Conservation (phyloP, 1,140 invertebrate species). For the Heliconius hewitsoni region DNA sequence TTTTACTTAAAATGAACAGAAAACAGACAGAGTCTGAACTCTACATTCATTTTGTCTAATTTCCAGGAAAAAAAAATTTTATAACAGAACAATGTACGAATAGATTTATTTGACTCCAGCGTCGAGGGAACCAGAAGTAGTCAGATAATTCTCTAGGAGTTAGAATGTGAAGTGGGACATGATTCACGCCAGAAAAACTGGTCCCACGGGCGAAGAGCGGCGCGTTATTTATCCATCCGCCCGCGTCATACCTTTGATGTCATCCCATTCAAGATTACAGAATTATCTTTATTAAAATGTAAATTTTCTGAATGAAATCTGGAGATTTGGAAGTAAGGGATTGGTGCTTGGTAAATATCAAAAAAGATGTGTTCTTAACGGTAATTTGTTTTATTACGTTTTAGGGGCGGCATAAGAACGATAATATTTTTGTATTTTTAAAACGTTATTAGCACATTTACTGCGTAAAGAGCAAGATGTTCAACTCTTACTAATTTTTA, state of each 20-base stretch:
- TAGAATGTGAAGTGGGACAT: slow-evolving; percentile 27
- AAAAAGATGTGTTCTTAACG: background rate
- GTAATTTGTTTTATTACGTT: background rate
- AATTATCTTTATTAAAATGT: slow-evolving; percentile 13
- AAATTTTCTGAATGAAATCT: background rate
- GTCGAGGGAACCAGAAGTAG: slow-evolving; percentile 32
- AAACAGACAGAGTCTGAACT: too few relatives aligned
- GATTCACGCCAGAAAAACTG: slow-evolving; percentile 25
- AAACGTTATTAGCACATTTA: too few relatives aligned
- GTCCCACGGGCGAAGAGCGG: slow-evolving; percentile 14
- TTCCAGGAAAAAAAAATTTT: background rate
- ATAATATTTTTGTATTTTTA: background rate
- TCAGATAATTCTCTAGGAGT: slow-evolving; percentile 35
- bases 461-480: too few relatives aligned
- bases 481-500: too few relatives aligned
- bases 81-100: slow-evolving; percentile 10
- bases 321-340: background rate
- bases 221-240: slow-evolving; percentile 26
- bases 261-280: slow-evolving; percentile 5
- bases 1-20: too few relatives aligned
- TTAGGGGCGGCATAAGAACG: background rate
- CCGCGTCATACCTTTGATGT: slow-evolving; percentile 6
- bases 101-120: slow-evolving; percentile 34
- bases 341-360: background rate
- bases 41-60: too few relatives aligned